These are phyloP conservation scores for Garrulus glandarius DNA, from an alignment of 2,797 vertebrate genomes.

Conservation along the genomic window DNA sequence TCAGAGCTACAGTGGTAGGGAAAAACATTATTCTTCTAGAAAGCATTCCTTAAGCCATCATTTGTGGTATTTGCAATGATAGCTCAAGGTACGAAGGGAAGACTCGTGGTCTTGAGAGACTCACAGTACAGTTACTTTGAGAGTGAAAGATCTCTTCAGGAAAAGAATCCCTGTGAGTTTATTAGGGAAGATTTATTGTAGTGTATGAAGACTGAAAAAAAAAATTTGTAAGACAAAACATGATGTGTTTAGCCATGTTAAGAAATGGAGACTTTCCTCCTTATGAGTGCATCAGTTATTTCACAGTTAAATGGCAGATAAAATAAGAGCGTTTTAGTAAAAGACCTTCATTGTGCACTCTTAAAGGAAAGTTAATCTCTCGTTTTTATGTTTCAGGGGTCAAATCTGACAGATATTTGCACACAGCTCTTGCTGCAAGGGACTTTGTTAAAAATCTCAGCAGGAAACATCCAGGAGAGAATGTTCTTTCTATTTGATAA, in stretches of 20 bases:
- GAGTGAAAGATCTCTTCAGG: not conserved
- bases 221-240: not conserved
- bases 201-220: not conserved
- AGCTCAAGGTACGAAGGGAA: not conserved
- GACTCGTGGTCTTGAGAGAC: not conserved
- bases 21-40: not conserved
- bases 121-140: not conserved
- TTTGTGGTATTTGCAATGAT: not conserved
- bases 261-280: not conserved
- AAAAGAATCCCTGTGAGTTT: not conserved
- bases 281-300: not conserved
- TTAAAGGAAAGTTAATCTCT: not conserved
- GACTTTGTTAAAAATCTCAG: constrained; percentile 95
- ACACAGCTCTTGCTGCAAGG: constrained; percentile 93
- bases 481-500: constrained; percentile 98
- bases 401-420: constrained; percentile 97
- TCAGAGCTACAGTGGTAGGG: not conserved
- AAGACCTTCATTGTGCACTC: not conserved
- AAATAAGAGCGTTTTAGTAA: not conserved
- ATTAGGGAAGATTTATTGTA: not conserved
- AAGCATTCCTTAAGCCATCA: not conserved
- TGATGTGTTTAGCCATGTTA: not conserved
- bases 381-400: constrained; percentile 79
- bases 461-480: constrained; percentile 97
- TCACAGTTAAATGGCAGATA: not conserved